These are phyloP conservation scores for Otus scops DNA, from an alignment of 2,797 vertebrate genomes.

Conservation along the genomic window DNA sequence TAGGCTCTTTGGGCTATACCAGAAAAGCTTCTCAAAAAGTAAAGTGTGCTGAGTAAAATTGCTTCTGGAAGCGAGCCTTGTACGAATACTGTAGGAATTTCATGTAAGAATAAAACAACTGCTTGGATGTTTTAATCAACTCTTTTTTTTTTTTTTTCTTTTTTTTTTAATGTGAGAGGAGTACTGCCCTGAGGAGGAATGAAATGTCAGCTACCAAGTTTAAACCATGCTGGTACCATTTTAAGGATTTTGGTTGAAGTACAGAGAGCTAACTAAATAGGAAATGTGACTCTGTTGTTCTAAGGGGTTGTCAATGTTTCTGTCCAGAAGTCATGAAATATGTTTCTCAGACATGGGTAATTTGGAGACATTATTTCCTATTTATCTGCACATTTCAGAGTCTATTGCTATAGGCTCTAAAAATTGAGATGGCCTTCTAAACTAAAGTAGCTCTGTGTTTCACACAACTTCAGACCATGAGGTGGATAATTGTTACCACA, in stretches of 20 bases:
- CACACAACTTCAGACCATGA: neutral
- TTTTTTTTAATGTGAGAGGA: neutral
- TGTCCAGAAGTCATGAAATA: neutral
- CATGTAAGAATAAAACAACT: neutral
- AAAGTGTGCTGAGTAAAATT: neutral
- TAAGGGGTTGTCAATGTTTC: neutral
- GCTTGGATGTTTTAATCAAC: neutral
- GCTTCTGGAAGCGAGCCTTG: neutral
- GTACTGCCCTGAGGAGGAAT: neutral
- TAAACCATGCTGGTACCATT: neutral
- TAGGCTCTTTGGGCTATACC: neutral
- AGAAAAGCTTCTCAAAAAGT: neutral
- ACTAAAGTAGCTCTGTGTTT: neutral
- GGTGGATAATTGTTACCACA: neutral
- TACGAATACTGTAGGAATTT: neutral
- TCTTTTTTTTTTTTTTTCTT: neutral
- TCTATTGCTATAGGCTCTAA: neutral
- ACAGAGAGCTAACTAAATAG: neutral
- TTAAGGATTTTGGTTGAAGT: neutral
- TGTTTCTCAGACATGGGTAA: neutral
- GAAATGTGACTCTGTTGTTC: neutral
- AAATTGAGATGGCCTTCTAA: neutral
- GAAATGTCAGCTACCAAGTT: neutral
- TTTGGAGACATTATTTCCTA: neutral
- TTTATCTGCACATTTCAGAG: neutral